Conservation (phyloP, 2,113 vertebrate species). For the Scomber scombrus region DNA sequence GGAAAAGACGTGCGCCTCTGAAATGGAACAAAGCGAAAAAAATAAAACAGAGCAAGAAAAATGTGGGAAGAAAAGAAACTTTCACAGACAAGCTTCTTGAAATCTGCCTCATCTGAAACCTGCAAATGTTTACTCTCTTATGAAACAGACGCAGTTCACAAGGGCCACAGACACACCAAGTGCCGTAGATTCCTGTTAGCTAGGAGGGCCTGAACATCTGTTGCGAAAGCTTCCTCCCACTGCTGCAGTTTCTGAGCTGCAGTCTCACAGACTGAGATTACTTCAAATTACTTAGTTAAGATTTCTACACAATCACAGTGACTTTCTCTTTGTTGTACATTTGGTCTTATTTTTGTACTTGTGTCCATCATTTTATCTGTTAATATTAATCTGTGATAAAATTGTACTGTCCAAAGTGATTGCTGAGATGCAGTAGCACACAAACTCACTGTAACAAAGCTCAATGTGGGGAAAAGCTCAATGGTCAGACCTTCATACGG, state of each 20-base stretch:
- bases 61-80: conserved; percentile 58
- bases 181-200: conserved; percentile 71
- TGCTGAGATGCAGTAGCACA: no score
- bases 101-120: conserved; percentile 59
- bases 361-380: neutral
- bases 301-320: conserved; percentile 31
- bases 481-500: neutral
- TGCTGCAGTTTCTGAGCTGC: conserved; percentile 53
- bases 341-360: neutral
- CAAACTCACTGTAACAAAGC: no score
- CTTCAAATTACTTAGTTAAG: neutral
- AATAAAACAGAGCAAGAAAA: conserved; percentile 26
- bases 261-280: conserved; percentile 9
- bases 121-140: conserved; percentile 37
- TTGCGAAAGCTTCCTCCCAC: conserved; percentile 72
- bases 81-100: conserved; percentile 51
- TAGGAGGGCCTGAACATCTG: conserved; percentile 35
- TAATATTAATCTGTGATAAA: no score
- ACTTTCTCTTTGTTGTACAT: neutral
- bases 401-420: no score
- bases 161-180: conserved; percentile 8
- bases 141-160: conserved; percentile 36
- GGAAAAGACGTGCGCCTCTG: neutral
- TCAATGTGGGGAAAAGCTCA: neutral
- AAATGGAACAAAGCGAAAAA: conserved; percentile 32